Evolutionary conservation across 2,888 invertebrate genomes (phyloP).

Genomic region (Sthenelais limicola): DNA sequence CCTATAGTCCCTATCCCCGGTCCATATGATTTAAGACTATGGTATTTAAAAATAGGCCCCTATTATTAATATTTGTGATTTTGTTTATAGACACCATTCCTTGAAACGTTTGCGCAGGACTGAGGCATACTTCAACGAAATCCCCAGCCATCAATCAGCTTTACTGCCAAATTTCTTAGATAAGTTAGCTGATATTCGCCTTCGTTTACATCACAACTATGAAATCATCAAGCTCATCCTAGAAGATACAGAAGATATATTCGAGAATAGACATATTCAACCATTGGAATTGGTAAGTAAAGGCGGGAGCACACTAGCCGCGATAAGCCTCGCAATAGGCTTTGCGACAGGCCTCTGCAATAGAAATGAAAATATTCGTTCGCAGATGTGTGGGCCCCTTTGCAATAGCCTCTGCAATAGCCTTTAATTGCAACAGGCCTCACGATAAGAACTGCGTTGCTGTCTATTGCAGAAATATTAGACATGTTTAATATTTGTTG

Average conservation of each 20-base stretch:
- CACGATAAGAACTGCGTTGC: no score
- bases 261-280: constrained; percentile 79
- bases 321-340: no score
- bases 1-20: neutral
- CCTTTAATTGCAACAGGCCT: no score
- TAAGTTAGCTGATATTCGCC: constrained; percentile 82
- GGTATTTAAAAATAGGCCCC: neutral
- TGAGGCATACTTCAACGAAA: constrained; percentile 81
- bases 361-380: no score
- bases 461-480: no score
- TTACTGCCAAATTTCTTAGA: constrained; percentile 83
- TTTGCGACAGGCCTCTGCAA: no score
- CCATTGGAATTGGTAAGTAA: neutral
- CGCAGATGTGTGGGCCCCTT: no score
- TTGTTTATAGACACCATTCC: constrained; percentile 80
- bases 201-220: constrained; percentile 82
- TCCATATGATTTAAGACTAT: neutral
- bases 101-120: constrained; percentile 83
- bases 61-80: neutral
- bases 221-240: constrained; percentile 81
- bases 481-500: no score
- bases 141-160: constrained; percentile 84
- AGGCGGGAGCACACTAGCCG: neutral
- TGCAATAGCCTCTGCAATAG: no score
- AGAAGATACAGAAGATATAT: constrained; percentile 85